Evolutionary conservation across 2,113 vertebrate species (phyloP), one percentile per base, ranked within the genome.

Genomic region (Salvelinus sp.): DNA sequence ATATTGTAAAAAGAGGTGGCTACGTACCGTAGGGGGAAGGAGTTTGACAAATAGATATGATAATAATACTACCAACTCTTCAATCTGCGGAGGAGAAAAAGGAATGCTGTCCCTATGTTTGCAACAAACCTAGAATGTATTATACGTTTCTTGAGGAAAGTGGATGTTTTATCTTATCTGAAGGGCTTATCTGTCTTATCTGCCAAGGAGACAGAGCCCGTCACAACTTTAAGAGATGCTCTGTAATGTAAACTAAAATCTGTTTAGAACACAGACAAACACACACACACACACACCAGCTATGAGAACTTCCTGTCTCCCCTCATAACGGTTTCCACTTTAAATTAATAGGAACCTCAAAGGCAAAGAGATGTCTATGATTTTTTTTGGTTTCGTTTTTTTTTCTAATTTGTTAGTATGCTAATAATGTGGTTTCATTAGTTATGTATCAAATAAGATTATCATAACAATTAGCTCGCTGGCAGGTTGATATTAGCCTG

Each of bases 381-480:
- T 54, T 54, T 54, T 44, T 33, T 33, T 5, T 1, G 4, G 72
- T 72, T 67, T 27, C 2, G 70, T 66, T 83, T 90, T 90, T 82
- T 78, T 33, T 7, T 86, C 79, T 73, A 85, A 71, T 81, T 87
- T 81, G 28, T n/a, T 66, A 1, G 25, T n/a, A 30, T 50, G 74
- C 80, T 89, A 88, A 91, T 90, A 79, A 85, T 72, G 80, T 73
- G 33, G 70, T 88, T 83, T 79, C 81, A 84, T 89, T 87, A 82
- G 72, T 72, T 0, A 2, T 5, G 20, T 77, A 87, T 89, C 85
- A 78, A 75, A 83, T 74, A 74, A 76, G 71, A 90, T 80, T 4
- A 70, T 57, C 80, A 22, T 67, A 80, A 88, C 88, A 90, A 88
- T 92, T 90, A 87, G 69, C n/a, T 1, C n/a, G 78, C 82, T 77